A percentile compares a stretch with the other conserved stretches of the same genome.
phyloP scores from a whole-genome alignment of 2,113 vertebrate species.

The Colinus virginianus region DNA sequence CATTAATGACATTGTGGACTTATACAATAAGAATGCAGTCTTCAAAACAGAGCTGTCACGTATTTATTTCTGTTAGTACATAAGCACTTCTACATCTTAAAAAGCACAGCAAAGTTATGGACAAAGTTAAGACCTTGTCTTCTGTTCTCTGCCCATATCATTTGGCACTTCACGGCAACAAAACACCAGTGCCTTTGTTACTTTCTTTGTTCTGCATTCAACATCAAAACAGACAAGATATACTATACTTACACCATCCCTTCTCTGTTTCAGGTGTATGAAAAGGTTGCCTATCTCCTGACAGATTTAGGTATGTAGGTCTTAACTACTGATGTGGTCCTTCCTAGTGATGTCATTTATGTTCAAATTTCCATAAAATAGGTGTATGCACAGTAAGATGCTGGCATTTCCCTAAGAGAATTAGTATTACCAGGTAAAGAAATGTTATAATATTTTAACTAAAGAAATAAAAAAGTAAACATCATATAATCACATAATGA shows the following conservation, averaged over 20 bases:
- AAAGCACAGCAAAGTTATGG: not conserved
- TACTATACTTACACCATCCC: not conserved
- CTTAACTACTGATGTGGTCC: not conserved
- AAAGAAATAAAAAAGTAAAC: not conserved
- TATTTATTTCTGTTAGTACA: not conserved
- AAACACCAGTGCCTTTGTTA: not conserved
- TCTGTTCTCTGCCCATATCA: not conserved
- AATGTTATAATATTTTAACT: not conserved
- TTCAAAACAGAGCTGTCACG: not conserved
- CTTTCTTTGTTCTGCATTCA: not conserved
- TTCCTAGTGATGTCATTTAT: not conserved
- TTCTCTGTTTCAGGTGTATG: conserved; percentile 88
- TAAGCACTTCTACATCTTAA: not conserved
- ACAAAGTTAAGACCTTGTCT: accelerated
- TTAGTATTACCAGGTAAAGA: not conserved
- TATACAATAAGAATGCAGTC: not conserved
- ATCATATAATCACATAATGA: not conserved
- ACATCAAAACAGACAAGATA: not conserved
- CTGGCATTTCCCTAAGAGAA: not conserved
- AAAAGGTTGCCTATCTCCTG: conserved; percentile 95
- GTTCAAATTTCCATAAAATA: not conserved
- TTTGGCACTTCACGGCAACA: not conserved
- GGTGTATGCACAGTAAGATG: accelerated
- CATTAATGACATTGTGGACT: not conserved
- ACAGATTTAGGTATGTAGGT: conserved; percentile 92